Percentiles rank a stretch among this genome's conserved stretches.
phyloP scores from a whole-genome alignment of 2,113 vertebrate genomes.

The Ariopsis seemanni region DNA sequence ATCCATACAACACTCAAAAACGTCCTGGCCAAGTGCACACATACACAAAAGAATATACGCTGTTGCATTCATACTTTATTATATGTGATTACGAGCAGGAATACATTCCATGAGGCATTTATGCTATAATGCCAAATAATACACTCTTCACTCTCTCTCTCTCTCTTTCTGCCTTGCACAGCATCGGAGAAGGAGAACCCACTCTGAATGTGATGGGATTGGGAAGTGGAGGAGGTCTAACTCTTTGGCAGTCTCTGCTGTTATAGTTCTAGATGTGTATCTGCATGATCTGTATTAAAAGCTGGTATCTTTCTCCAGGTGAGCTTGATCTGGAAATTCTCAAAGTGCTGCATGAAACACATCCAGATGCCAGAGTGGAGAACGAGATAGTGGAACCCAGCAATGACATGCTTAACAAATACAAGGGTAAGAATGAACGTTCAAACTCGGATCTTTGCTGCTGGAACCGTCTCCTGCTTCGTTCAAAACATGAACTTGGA shows the following conservation, averaged over 20 bases:
- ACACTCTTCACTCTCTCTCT: background rate
- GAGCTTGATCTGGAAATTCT: slow-evolving; percentile 82
- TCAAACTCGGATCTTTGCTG: no score
- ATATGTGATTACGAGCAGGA: background rate
- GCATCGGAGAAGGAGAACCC: slow-evolving; percentile 73
- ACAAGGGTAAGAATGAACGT: slow-evolving; percentile 56
- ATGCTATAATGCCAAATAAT: background rate
- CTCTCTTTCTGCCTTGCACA: slow-evolving; percentile 45
- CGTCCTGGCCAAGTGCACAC: slow-evolving; percentile 69
- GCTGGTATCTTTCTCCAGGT: slow-evolving; percentile 59
- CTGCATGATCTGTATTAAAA: background rate
- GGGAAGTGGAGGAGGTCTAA: slow-evolving; percentile 81
- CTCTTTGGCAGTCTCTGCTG: background rate
- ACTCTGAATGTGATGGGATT: slow-evolving; percentile 80
- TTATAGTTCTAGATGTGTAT: background rate
- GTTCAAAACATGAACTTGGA: no score
- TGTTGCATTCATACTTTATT: background rate
- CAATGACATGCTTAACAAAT: slow-evolving; percentile 74
- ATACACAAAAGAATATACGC: background rate
- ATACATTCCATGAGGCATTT: background rate
- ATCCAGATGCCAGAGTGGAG: slow-evolving; percentile 72
- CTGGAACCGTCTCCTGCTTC: no score
- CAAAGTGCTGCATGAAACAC: slow-evolving; percentile 69
- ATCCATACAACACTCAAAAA: slow-evolving; percentile 72
- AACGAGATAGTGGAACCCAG: slow-evolving; percentile 83